Percentiles rank a stretch among this genome's conserved stretches.
These are phyloP conservation scores for Capreolus pygargus DNA, from an alignment of 2,113 vertebrate species.

Conservation along the genomic window DNA sequence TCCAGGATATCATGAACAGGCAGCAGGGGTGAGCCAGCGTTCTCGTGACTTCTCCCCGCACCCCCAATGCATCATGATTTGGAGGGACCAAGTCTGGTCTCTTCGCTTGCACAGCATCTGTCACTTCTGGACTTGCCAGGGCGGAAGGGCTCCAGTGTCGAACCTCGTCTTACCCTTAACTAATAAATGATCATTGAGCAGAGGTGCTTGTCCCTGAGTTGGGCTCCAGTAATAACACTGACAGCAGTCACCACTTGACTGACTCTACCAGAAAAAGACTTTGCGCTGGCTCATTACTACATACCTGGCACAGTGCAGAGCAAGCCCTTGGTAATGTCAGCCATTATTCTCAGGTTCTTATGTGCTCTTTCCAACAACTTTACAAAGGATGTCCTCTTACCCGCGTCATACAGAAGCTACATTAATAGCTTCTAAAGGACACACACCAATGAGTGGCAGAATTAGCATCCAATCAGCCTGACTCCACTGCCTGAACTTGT, in stretches of 20 bases:
- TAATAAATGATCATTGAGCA: background rate
- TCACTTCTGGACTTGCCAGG: background rate
- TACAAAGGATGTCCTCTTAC: background rate
- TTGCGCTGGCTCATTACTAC: rapidly evolving
- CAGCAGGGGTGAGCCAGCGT: conserved; percentile 84
- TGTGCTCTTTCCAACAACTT: background rate
- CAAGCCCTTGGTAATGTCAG: background rate
- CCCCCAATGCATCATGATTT: too few species aligned
- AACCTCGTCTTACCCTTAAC: background rate
- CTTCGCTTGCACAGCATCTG: background rate
- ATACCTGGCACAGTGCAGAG: background rate
- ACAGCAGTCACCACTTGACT: background rate
- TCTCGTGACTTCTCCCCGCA: rapidly evolving
- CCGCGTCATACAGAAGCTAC: background rate
- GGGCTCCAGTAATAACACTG: background rate
- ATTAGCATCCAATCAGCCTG: background rate
- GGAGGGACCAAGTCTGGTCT: background rate
- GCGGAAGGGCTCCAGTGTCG: background rate
- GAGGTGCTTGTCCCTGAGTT: background rate
- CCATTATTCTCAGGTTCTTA: background rate
- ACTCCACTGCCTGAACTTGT: background rate
- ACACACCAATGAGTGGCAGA: background rate
- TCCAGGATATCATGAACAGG: conserved; percentile 93
- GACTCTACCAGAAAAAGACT: background rate
- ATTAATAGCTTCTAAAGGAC: background rate